These are phyloP conservation scores for Thinocorus orbignyianus DNA, from an alignment of 2,113 vertebrate species.

Conservation along the genomic window DNA sequence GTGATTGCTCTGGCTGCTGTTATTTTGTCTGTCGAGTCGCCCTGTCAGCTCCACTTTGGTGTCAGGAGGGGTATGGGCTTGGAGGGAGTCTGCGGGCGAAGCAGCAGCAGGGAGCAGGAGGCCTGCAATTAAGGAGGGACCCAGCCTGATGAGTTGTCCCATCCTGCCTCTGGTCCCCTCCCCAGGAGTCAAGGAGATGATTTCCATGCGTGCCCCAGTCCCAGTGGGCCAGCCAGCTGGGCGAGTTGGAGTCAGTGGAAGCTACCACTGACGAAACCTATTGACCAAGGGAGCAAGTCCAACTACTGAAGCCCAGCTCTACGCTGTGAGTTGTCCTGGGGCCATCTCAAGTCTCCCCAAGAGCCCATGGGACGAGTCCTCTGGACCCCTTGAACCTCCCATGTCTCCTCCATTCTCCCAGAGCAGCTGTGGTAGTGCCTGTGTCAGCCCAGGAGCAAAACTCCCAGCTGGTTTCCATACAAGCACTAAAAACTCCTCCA, in stretches of 20 bases:
- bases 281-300: not conserved
- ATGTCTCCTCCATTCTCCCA: not conserved
- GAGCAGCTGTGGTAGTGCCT: not conserved
- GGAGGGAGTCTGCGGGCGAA: not conserved
- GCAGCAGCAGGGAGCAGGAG: not conserved
- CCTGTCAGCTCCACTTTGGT: not conserved
- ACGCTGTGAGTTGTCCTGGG: fast-evolving
- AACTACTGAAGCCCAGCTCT: not conserved
- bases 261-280: not conserved
- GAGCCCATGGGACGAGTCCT: fast-evolving
- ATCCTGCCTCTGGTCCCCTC: not conserved
- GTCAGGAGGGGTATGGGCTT: not conserved
- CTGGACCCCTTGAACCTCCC: fast-evolving
- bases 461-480: not conserved
- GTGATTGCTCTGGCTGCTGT: not conserved
- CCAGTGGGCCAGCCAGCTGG: not conserved
- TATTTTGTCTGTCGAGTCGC: not conserved
- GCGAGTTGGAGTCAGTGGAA: not conserved
- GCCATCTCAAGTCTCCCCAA: not conserved
- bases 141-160: not conserved
- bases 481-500: not conserved
- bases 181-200: not conserved
- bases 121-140: not conserved
- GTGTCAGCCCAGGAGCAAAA: not conserved
- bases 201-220: not conserved